These are phyloP conservation scores for Nyctalus aviator DNA, from an alignment of 2,797 vertebrate genomes.

Conservation along the genomic window DNA sequence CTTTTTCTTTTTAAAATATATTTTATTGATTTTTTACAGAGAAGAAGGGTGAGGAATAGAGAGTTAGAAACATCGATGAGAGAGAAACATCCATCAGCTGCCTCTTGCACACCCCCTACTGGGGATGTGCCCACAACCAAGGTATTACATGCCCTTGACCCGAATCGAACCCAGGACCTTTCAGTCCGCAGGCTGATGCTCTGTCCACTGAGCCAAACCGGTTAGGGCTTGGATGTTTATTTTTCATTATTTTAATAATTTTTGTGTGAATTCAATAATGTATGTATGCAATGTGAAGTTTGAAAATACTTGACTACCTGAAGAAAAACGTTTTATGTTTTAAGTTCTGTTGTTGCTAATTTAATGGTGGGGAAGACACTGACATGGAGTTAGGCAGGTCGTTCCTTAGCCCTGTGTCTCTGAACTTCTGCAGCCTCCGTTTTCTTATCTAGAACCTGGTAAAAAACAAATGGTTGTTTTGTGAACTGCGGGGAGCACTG, in stretches of 20 bases:
- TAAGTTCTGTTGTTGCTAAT: background rate
- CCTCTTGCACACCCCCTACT: no score
- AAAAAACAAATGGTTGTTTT: background rate
- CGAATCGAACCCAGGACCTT: no score
- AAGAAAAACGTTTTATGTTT: background rate
- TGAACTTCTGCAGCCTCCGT: background rate
- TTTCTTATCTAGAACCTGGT: background rate
- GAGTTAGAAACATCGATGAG: no score
- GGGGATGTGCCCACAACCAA: no score
- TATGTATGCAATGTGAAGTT: background rate
- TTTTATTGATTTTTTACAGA: no score
- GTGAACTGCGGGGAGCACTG: background rate
- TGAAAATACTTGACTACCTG: background rate
- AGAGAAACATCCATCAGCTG: no score
- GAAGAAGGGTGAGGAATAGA: no score
- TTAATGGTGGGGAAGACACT: background rate
- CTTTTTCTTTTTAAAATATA: background rate
- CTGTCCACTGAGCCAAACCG: no score
- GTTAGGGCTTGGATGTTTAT: background rate
- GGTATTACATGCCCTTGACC: no score
- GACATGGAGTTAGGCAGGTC: background rate
- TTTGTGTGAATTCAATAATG: background rate
- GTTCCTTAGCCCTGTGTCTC: background rate
- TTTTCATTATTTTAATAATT: conserved; percentile 20
- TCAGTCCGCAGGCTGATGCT: no score